Evolutionary conservation across 2,888 invertebrate species (phyloP), one percentile per base, ranked within the genome.

Genomic region (Heteromurus nitidus): DNA sequence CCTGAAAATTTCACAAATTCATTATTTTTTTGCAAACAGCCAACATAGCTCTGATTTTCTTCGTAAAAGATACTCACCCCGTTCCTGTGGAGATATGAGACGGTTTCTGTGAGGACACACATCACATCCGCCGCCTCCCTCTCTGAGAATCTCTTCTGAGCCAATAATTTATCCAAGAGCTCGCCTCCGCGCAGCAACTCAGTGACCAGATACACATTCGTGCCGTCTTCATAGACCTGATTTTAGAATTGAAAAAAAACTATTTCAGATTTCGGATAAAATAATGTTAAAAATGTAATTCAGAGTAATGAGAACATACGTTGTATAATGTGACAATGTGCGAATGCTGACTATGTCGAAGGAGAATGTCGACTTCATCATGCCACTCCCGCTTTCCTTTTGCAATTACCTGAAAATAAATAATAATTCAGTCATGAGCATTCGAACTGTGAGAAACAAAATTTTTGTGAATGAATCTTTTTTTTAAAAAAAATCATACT

Each of bases 341-440:
- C 3, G 95, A 94, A 90, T 98, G 97, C 88, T 96, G 95, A 82
- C 97, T 96, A 90, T 98, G 98, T 87, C 99, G 91, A 81, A 98
- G 91, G 86, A 99, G 91, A 88, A 99, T 97, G 91, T 99, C 99
- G 36, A 99, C 95, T 91, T 99, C 99, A 91, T 99, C 99, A 84
- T 95, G 93, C 82, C 98, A 98, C 90, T 99, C 98, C 86, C 96
- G 93, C 87, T 95, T 94, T 28, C 87, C 86, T 65, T 87, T 87
- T 42, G 85, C 82, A 73, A 87, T 84, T 50, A 87, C 85, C 86
- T 87, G n/a, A n/a, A 44, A 36, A 68, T n/a, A n/a, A n/a, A n/a
- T n/a, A 1, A 31, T 67, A 30, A 24, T 36, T 36, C 22, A 44
- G 31, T 20, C 13, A 36, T 44, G 18, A n/a, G n/a, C n/a, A n/a